A percentile compares a stretch with the other conserved stretches of the same genome.
Evolutionary conservation across 2,113 vertebrate species (phyloP).

Genomic region (Hippoglossus stenolepis): DNA sequence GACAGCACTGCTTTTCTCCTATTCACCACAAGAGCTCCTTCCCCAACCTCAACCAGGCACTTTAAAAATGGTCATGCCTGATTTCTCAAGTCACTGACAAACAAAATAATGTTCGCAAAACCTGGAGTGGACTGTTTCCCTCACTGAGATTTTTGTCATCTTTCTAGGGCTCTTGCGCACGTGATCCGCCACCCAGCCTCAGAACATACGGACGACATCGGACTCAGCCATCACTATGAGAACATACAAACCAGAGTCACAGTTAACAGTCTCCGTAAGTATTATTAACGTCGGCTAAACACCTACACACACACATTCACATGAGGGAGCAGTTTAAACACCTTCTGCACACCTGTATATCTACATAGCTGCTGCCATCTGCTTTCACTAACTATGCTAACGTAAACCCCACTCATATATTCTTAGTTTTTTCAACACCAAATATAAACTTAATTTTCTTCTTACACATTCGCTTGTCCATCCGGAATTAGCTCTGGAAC

Average conservation of each 20-base stretch:
- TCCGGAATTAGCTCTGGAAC: conserved; percentile 13
- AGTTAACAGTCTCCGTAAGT: conserved; percentile 94
- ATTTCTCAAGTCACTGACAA: not conserved
- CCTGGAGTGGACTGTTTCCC: not conserved
- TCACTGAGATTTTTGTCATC: conserved; percentile 33
- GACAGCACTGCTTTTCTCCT: not conserved
- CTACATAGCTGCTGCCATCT: not conserved
- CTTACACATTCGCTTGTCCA: not conserved
- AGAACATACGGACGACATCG: conserved; percentile 89
- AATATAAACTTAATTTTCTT: not conserved
- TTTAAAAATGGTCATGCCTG: not conserved
- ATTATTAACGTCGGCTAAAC: not conserved
- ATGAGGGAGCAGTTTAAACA: not conserved
- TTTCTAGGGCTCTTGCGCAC: conserved; percentile 93
- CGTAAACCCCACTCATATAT: too few relatives aligned
- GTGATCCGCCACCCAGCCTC: conserved; percentile 94
- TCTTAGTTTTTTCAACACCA: not conserved
- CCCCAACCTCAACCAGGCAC: not conserved
- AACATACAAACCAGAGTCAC: conserved; percentile 89
- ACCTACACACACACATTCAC: not conserved
- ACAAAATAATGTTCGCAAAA: not conserved
- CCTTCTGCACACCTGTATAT: not conserved
- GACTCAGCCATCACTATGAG: conserved; percentile 92
- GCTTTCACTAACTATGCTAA: not conserved
- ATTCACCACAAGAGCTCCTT: not conserved